A percentile compares a stretch with the other conserved stretches of the same genome.
phyloP scores from a whole-genome alignment of 2,113 vertebrate genomes.

The Passer montanus region DNA sequence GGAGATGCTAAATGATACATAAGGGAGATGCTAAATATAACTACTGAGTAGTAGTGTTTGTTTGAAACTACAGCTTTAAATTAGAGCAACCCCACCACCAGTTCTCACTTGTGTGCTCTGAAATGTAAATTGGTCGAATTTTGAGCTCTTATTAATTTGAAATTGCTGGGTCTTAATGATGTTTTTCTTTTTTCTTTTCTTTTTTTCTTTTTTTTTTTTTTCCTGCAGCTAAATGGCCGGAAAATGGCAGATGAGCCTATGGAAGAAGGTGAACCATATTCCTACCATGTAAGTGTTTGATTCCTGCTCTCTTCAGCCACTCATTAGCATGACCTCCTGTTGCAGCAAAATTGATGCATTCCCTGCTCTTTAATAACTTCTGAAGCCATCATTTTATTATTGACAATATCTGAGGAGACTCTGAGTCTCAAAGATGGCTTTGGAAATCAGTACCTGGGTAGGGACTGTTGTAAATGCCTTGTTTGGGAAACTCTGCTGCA shows the following conservation, averaged over 20 bases:
- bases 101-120: not conserved
- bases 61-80: constrained; percentile 5
- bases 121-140: not conserved
- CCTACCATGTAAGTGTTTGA: constrained; percentile 85
- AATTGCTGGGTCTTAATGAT: not conserved
- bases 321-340: not conserved
- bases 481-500: not conserved
- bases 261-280: constrained; percentile 92
- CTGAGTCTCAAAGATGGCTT: not conserved
- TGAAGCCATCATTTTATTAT: not conserved
- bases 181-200: not conserved
- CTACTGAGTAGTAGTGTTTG: not conserved
- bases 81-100: not conserved
- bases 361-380: not conserved
- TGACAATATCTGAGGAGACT: not conserved
- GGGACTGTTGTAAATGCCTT: not conserved
- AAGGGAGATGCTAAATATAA: constrained; percentile 33
- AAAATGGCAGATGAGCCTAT: constrained; percentile 95
- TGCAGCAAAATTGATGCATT: not conserved
- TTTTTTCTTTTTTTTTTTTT: rapidly evolving
- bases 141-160: not conserved
- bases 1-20: not conserved
- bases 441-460: not conserved
- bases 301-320: not conserved
- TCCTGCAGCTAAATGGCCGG: constrained; percentile 88